Base-by-base conservation (phyloP, 2,888 invertebrate species). In the Amblyteles armatorius region DNA sequence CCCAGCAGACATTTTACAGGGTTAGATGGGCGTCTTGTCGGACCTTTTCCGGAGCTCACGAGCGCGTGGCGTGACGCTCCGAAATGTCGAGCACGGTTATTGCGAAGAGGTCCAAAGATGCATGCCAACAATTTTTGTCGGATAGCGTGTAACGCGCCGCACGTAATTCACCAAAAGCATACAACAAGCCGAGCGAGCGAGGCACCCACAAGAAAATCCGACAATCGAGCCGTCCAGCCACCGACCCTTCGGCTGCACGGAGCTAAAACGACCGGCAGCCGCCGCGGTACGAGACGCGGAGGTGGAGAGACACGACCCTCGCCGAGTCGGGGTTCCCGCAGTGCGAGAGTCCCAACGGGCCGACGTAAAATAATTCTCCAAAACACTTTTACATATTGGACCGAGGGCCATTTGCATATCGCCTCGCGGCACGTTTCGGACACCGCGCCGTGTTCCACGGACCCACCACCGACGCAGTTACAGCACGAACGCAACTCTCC, bases 381-480 rank as follows among this genome's bases (percentile, higher is more conserved):
- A 87, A 83, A 87, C 87, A 88, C 87, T 88, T 88, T 88, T 88
- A 87, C 88, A 88, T 88, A 87, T 88, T 88, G 87, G 86, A 87
- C 81, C 74, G 77, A 19, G 52, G 81, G 81, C 79, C 81, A 88
- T 88, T 88, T 88, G 87, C 88, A 88, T 87, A 87, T 86, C 87
- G 85, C 86, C 88, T 85, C 79, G 83, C 85, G 86, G 83, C 82
- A 82, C 79, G 81, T 83, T 85, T 78, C 74, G 82, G 83, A 79
- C 79, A 71, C 82, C 67, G 74, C 79, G 79, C 79, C 40, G 65
- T 63, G 83, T 78, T 82, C 65, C 83, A 83, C 68, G 72, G 50
- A 82, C 73, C 82, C 57, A 72, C 77, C 72, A 72, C 78, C 74
- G 69, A 50, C 69, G 65, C 81, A 76, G 63, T 78, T 72, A 72